phyloP scores from a whole-genome alignment of 2,888 invertebrate genomes.

The Rotaria socialis region DNA sequence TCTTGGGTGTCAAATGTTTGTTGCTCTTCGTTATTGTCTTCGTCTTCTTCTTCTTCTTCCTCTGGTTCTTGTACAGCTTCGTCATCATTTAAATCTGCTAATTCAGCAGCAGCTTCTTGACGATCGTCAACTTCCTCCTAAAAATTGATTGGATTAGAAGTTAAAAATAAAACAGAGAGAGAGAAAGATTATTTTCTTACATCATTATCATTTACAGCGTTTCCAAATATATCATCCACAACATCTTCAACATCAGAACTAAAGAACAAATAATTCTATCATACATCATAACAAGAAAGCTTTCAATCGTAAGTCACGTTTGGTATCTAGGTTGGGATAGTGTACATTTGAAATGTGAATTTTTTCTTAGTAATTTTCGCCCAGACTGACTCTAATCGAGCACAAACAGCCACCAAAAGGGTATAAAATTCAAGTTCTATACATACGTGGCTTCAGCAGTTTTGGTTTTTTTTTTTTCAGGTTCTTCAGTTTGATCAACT shows the following conservation, averaged over 20 bases:
- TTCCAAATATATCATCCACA: slow-evolving; percentile 20
- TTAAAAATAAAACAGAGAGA: not conserved
- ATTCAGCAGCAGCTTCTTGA: slow-evolving; percentile 1
- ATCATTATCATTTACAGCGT: not conserved
- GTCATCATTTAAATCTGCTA: not conserved
- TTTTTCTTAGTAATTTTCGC: too few species aligned
- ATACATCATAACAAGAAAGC: too few species aligned
- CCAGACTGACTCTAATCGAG: too few species aligned
- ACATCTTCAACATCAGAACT: slow-evolving; percentile 20
- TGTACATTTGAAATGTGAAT: too few species aligned
- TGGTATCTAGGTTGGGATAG: too few species aligned
- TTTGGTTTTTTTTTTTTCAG: not conserved
- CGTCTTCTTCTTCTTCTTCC: not conserved
- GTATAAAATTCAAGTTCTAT: too few species aligned
- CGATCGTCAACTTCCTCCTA: slow-evolving; percentile 16
- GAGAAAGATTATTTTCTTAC: not conserved
- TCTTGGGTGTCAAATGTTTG: slow-evolving; percentile 23
- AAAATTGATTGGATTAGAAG: too few species aligned
- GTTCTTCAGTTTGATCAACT: not conserved
- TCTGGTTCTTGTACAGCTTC: not conserved
- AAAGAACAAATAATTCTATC: not conserved
- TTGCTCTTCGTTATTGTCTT: not conserved
- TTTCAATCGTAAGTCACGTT: too few species aligned
- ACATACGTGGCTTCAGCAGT: not conserved
- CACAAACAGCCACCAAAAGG: too few species aligned